Evolutionary conservation across 2,797 vertebrate species (phyloP).

Genomic region (Notamacropus eugenii): DNA sequence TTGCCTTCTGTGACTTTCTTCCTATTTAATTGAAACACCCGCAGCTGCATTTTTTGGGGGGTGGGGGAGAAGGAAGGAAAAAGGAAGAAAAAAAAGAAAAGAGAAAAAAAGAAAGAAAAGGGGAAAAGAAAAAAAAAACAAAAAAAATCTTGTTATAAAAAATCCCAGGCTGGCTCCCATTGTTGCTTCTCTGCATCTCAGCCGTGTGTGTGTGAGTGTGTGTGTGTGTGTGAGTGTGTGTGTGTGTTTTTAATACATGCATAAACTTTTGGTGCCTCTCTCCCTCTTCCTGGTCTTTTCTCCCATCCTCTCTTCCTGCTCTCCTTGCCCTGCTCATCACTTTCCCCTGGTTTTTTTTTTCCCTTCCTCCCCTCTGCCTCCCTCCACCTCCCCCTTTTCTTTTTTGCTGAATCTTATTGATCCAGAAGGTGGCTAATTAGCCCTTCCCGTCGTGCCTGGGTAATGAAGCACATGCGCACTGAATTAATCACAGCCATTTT

Average conservation of each 20-base stretch:
- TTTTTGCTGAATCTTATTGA: constrained; percentile 99
- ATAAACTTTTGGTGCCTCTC: constrained; percentile 87
- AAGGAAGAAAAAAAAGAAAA: not conserved
- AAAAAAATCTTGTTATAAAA: constrained; percentile 58
- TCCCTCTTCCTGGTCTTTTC: constrained; percentile 88
- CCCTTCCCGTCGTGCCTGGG: constrained; percentile 99
- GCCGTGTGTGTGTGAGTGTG: constrained; percentile 4
- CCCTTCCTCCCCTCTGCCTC: constrained; percentile 79
- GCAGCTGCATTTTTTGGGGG: constrained; percentile 46
- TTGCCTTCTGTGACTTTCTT: constrained; percentile 67
- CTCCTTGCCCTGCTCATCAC: constrained; percentile 81
- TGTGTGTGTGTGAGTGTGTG: constrained; percentile 45
- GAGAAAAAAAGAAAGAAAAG: not conserved
- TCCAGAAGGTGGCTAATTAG: constrained; percentile 99
- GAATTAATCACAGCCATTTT: constrained; percentile 99
- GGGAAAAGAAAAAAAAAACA: not conserved
- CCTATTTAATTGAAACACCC: constrained; percentile 71
- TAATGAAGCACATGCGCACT: constrained; percentile 99
- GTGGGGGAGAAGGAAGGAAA: not conserved
- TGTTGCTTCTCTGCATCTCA: constrained; percentile 76
- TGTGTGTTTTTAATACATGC: constrained; percentile 82
- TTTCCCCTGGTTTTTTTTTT: constrained; percentile 76
- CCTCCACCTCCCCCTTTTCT: constrained; percentile 81
- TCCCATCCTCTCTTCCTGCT: constrained; percentile 79
- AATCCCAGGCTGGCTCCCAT: constrained; percentile 75